phyloP scores from a whole-genome alignment of 2,113 vertebrate species.

The Antechinus flavipes region DNA sequence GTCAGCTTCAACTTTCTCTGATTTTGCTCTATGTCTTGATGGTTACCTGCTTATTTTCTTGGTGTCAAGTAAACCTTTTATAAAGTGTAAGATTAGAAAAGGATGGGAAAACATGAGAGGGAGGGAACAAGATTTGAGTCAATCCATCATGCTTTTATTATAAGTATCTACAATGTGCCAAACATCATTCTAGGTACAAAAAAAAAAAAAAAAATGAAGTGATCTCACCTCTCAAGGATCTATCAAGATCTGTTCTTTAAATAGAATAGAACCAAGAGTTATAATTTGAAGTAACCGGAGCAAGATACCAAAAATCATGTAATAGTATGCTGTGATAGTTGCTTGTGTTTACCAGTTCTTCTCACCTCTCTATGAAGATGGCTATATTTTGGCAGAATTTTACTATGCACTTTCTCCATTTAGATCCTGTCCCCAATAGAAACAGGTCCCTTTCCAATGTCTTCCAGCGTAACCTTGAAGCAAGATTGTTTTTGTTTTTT shows the following conservation, averaged over 20 bases:
- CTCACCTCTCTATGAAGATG: neutral
- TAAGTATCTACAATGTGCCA: neutral
- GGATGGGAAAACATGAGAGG: neutral
- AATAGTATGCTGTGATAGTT: neutral
- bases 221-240: neutral
- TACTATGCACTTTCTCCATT: neutral
- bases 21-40: neutral
- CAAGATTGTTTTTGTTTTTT: no score
- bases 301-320: neutral
- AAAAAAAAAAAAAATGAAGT: neutral
- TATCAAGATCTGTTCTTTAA: neutral
- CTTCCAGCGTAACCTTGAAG: neutral
- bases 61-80: neutral
- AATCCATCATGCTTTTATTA: neutral
- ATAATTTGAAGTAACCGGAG: neutral
- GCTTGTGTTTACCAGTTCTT: neutral
- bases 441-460: neutral
- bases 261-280: neutral
- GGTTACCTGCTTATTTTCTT: neutral
- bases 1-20: rapidly evolving
- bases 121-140: neutral
- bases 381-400: neutral
- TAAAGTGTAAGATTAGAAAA: neutral
- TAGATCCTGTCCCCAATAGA: neutral
- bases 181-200: neutral